Percentiles rank a stretch among this genome's conserved stretches.
Conservation (phyloP, 2,888 invertebrate genomes). For the Calameuta filiformis region DNA sequence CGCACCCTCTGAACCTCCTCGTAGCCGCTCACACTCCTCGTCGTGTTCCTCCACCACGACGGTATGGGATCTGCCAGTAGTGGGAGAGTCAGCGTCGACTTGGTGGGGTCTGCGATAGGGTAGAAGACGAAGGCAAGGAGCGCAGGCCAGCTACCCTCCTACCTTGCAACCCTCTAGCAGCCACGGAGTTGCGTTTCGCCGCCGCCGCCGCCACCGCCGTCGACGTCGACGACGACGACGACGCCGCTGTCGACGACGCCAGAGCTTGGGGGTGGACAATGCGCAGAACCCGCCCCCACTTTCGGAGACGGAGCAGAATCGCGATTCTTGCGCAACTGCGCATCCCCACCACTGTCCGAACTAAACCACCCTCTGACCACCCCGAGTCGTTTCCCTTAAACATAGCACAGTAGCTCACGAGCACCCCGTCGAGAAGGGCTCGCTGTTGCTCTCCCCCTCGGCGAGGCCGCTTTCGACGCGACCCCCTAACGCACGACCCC, state of each 20-base stretch:
- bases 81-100: slow-evolving; percentile 12
- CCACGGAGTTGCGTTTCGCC: slow-evolving; percentile 17
- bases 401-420: slow-evolving; percentile 66
- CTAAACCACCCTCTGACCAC: slow-evolving; percentile 16
- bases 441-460: slow-evolving; percentile 21
- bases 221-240: slow-evolving; percentile 7
- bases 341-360: slow-evolving; percentile 1
- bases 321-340: slow-evolving; percentile 45
- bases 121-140: slow-evolving; percentile 20
- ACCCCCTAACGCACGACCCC: neutral
- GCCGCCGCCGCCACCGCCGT: neutral
- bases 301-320: slow-evolving; percentile 48
- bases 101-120: slow-evolving; percentile 21
- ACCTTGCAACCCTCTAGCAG: slow-evolving; percentile 13
- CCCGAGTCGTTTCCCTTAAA: slow-evolving; percentile 47
- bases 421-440: slow-evolving; percentile 59
- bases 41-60: neutral
- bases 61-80: neutral
- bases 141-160: slow-evolving; percentile 7
- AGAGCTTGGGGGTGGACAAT: slow-evolving; percentile 60
- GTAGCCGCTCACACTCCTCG: slow-evolving; percentile 1
- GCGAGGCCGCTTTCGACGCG: slow-evolving; percentile 29
- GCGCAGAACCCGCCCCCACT: slow-evolving; percentile 65
- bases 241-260: slow-evolving; percentile 14
- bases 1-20: slow-evolving; percentile 18